Conservation (phyloP, 2,797 vertebrate genomes). For the Phrynocephalus guinanensis region DNA sequence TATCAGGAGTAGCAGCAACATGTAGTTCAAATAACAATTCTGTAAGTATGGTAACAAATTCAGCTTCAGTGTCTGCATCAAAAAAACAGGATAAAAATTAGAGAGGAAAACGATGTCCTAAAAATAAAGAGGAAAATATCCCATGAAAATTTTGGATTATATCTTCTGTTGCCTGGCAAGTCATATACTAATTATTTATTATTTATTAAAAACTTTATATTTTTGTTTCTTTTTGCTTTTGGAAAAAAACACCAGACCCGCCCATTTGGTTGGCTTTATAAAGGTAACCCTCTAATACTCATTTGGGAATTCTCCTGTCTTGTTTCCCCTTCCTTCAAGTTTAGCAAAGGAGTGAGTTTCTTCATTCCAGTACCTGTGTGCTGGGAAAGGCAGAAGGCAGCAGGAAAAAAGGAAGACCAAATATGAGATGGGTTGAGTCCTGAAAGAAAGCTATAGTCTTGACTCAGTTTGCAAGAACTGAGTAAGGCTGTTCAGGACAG, state of each 20-base stretch:
- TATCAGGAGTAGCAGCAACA: constrained; percentile 95
- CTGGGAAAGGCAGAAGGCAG: too few relatives aligned
- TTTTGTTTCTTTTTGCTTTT: neutral
- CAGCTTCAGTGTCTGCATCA: constrained; percentile 81
- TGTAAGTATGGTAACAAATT: constrained; percentile 92
- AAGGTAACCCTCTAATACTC: too few relatives aligned
- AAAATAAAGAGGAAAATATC: neutral
- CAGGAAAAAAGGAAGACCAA: too few relatives aligned
- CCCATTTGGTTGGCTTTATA: too few relatives aligned
- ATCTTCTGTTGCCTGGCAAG: neutral
- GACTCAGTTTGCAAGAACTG: too few relatives aligned
- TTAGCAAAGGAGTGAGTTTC: neutral
- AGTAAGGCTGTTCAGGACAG: too few relatives aligned
- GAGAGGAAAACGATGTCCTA: neutral
- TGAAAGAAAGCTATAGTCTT: too few relatives aligned
- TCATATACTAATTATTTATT: neutral
- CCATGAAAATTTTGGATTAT: neutral
- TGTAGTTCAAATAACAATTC: constrained; percentile 97
- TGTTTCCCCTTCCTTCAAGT: neutral
- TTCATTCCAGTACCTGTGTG: too few relatives aligned
- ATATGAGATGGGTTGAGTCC: too few relatives aligned
- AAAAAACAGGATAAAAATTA: constrained; percentile 48
- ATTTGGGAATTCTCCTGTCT: neutral
- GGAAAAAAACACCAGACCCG: too few relatives aligned
- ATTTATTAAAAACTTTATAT: neutral